Evolutionary conservation across 2,888 invertebrate genomes (phyloP), one percentile per base, ranked within the genome.

Genomic region (Glyphotaelius pellucidus): DNA sequence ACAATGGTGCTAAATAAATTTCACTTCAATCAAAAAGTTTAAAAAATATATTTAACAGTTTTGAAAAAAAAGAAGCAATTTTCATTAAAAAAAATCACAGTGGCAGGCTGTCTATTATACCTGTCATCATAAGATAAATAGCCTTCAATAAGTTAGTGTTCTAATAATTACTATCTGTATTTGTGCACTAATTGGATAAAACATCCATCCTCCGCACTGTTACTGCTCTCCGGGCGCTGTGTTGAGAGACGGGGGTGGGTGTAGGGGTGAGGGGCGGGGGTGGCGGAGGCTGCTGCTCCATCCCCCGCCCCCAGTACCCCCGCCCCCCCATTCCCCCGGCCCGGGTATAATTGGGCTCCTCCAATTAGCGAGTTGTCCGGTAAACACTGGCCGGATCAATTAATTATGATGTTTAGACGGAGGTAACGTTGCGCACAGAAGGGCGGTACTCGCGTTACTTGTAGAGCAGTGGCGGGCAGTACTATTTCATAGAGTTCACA

Each of bases 361-460:
- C 93, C 93, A 93, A 93, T 93, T 93, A 93, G 93, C 91, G 92
- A 91, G 86, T 92, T 89, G 89, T 90, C 92, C 91, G 90, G 92
- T 92, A 93, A 93, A 93, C 93, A 93, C 87, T 91, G 92, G 90
- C 83, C 86, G 93, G 92, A 93, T 92, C 93, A 93, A 93, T 93
- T 93, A 93, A 93, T 93, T 93, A 93, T 92, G 86, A 93, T 93
- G 93, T 93, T 93, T 93, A 93, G 91, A 90, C 84, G 52, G 91
- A 42, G 91, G 91, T 91, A 91, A 91, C 88, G 87, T 91, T 42
- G 42, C 91, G 89, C 67, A 31, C 89, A 31, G 89, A 52, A 42
- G 79, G 86, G 79, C 32, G n/a, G 47, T 47, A 47, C 47, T 31
- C 32, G 42, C 86, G 25, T 31, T 47, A 25, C 84, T n/a, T 35